phyloP scores from a whole-genome alignment of 2,797 vertebrate genomes.

The Diplodus puntazzo region DNA sequence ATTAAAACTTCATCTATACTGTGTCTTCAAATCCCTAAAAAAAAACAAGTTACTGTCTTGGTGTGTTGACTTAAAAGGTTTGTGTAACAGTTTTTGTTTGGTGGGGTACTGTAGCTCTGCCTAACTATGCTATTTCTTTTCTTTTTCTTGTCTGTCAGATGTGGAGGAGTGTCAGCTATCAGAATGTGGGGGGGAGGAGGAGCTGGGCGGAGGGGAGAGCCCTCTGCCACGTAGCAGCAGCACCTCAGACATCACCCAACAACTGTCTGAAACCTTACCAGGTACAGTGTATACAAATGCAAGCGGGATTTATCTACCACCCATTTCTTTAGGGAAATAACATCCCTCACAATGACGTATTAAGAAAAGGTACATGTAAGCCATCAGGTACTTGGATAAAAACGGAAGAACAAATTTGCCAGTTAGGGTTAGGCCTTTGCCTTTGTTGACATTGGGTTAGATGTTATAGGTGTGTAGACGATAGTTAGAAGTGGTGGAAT shows the following conservation, averaged over 20 bases:
- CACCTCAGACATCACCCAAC: slow-evolving; percentile 94
- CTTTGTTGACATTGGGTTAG: not conserved
- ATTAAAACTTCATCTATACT: not conserved
- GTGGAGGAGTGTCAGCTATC: slow-evolving; percentile 93
- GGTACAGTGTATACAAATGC: slow-evolving; percentile 77
- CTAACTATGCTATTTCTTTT: slow-evolving; percentile 16
- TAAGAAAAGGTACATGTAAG: not conserved
- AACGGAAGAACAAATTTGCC: not conserved
- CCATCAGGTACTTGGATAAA: not conserved
- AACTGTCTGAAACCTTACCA: slow-evolving; percentile 87
- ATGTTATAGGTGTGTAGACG: not conserved
- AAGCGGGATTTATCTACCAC: not conserved
- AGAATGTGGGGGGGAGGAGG: slow-evolving; percentile 85
- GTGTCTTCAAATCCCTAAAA: slow-evolving; percentile 22
- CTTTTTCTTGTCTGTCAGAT: slow-evolving; percentile 80
- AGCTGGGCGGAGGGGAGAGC: slow-evolving; percentile 87
- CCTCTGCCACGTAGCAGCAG: slow-evolving; percentile 93
- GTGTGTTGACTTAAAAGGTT: slow-evolving; percentile 18
- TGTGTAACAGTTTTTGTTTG: not conserved
- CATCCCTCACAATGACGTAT: not conserved
- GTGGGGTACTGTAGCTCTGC: not conserved
- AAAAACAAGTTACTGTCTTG: not conserved
- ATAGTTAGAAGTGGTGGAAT: not conserved
- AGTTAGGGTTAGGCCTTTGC: not conserved
- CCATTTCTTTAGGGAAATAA: not conserved